Percentiles rank a stretch among this genome's conserved stretches.
Evolutionary conservation across 2,113 vertebrate species (phyloP).

Genomic region (Poeciliopsis occidentalis): DNA sequence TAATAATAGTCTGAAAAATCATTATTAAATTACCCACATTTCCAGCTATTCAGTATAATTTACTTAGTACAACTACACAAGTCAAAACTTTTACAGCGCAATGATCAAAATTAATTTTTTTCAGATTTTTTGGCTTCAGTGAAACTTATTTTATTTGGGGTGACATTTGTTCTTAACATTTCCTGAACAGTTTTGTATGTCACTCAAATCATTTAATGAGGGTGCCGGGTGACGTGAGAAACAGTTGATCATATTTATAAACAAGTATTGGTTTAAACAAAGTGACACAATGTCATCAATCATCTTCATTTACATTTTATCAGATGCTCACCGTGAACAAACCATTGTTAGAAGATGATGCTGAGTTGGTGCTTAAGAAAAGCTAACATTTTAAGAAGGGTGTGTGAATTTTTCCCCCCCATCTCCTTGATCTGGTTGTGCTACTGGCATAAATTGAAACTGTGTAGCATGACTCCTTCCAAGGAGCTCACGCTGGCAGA

Average conservation of each 20-base stretch:
- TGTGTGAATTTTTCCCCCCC: slow-evolving; percentile 46
- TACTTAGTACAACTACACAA: background rate
- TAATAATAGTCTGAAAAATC: background rate
- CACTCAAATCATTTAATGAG: slow-evolving; percentile 12
- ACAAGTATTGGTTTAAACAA: slow-evolving; percentile 43
- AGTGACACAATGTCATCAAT: slow-evolving; percentile 59
- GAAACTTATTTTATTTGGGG: background rate
- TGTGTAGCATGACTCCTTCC: slow-evolving; percentile 53
- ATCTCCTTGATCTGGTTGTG: slow-evolving; percentile 64
- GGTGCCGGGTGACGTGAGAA: slow-evolving; percentile 14
- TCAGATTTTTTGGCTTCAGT: background rate
- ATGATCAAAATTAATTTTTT: background rate
- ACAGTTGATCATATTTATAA: slow-evolving; percentile 25
- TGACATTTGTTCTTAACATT: background rate
- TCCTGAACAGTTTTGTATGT: slow-evolving; percentile 22
- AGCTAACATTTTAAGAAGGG: slow-evolving; percentile 69
- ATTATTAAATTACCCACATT: background rate
- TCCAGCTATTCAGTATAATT: background rate
- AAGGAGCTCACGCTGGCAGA: slow-evolving; percentile 64
- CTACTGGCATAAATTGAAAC: slow-evolving; percentile 71
- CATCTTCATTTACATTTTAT: slow-evolving; percentile 56
- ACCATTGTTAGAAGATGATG: slow-evolving; percentile 44
- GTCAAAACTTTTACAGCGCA: background rate
- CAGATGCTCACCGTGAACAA: slow-evolving; percentile 57
- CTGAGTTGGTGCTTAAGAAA: slow-evolving; percentile 67